Evolutionary conservation across 2,113 vertebrate species (phyloP).

Genomic region (Lepidothrix coronata): DNA sequence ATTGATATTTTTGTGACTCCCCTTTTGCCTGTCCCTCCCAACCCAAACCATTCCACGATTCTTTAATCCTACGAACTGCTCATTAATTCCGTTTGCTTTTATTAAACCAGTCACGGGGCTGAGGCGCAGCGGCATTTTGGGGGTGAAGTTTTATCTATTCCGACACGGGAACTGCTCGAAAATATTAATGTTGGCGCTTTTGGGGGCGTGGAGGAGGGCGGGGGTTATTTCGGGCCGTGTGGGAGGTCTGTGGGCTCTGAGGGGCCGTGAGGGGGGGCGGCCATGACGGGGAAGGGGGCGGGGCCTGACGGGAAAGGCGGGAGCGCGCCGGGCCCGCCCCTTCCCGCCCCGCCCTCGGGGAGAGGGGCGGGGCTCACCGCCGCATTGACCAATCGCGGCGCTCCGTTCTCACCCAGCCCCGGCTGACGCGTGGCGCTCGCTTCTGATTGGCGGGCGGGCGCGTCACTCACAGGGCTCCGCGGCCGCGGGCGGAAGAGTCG

Average conservation of each 20-base stretch:
- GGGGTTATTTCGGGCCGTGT: fast-evolving
- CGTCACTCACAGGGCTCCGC: not conserved
- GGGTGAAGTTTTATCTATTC: too few relatives aligned
- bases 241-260: not conserved
- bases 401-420: fast-evolving
- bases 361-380: fast-evolving
- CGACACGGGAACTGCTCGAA: fast-evolving
- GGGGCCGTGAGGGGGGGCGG: not conserved
- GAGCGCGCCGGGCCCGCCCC: fast-evolving
- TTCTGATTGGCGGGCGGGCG: not conserved
- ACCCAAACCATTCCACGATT: not conserved
- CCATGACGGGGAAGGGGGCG: not conserved
- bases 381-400: fast-evolving
- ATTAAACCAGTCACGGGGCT: not conserved
- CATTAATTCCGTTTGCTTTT: not conserved
- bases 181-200: too few relatives aligned
- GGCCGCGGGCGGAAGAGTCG: slow-evolving; percentile 10
- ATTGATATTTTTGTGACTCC: fast-evolving
- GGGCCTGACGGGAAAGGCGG: not conserved
- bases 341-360: not conserved
- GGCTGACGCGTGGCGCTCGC: not conserved
- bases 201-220: not conserved
- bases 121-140: not conserved
- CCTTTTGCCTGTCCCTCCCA: not conserved
- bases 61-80: not conserved